Base-by-base conservation (phyloP, 2,888 invertebrate genomes). In the Branchipolynoe longqiensis region DNA sequence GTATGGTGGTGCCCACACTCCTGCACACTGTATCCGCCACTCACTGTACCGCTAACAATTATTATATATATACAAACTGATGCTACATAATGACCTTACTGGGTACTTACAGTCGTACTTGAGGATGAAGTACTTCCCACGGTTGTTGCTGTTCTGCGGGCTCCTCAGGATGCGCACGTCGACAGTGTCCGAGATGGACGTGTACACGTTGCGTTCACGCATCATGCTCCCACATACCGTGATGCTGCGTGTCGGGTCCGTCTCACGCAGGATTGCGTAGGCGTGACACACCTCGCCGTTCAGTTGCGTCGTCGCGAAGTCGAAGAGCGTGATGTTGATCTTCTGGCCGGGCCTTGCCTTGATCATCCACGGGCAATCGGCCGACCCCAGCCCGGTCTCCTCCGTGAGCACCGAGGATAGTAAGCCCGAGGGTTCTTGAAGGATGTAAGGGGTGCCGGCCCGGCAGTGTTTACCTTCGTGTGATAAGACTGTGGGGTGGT, bases 191-290 rank as follows among this genome's bases (percentile, higher is more conserved):
- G 84, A 69, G 25, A 69, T 36, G 14, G 84, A 62, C 40, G 84
- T 84, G 22, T 69, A 69, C 64, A 69, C 48, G 41, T 64, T 38
- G 25, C 48, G 40, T 18, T 69, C 62, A 0, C 84, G 25, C 69
- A 62, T 48, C 31, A 28, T 40, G 58, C 64, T 48, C 33, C 62
- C 62, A 38, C 84, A 84, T 18, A 84, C 69, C n/a, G 84, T 84
- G 40, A 48, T 64, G 54, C 64, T 69, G 31, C 54, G 64, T 25
- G 64, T 48, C 1, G 41, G 84, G 33, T 69, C 54, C 3, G 62
- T 84, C 54, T 84, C 84, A 31, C 84, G 62, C 28, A 84, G 22
- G 69, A 84, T 84, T 41, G 84, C 84, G 73, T 84, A 84, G 1
- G 84, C 84, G 28, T 84, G 84, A 31, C 84, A 84, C 31, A 73